Evolutionary conservation across 2,113 vertebrate species (phyloP).

Genomic region (Bubalus kerabau): DNA sequence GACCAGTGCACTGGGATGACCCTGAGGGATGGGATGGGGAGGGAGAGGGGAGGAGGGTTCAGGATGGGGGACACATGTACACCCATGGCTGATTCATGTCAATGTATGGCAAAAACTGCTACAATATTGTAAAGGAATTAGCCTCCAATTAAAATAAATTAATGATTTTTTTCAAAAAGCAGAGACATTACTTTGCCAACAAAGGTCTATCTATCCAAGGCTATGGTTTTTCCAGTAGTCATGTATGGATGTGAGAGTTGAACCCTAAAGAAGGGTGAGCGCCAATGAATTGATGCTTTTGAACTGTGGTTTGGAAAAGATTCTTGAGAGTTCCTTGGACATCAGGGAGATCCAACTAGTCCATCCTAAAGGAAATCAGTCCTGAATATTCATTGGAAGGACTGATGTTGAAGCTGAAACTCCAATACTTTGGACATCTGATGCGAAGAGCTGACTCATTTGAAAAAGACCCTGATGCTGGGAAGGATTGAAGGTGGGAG

Average conservation of each 20-base stretch:
- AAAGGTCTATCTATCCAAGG: neutral
- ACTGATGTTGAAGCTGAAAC: neutral
- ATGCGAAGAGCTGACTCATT: neutral
- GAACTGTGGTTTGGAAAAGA: neutral
- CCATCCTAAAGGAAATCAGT: neutral
- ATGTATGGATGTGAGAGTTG: neutral
- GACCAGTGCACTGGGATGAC: neutral
- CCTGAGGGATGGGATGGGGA: neutral
- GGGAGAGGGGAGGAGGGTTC: fast-evolving
- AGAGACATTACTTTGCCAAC: neutral
- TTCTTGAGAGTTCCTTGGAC: neutral
- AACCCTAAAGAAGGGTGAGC: neutral
- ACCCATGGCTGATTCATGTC: neutral
- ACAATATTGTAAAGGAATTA: neutral
- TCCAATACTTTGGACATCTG: neutral
- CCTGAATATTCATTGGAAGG: neutral
- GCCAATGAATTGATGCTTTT: fast-evolving
- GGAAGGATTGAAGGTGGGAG: neutral
- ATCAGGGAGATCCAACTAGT: neutral
- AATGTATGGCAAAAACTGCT: neutral
- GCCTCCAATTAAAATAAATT: neutral
- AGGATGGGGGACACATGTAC: neutral
- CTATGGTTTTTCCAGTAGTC: neutral
- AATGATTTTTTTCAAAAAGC: neutral
- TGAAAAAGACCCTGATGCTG: neutral